A percentile compares a stretch with the other conserved stretches of the same genome.
Evolutionary conservation across 2,797 vertebrate genomes (phyloP).

Genomic region (Danio aesculapii): DNA sequence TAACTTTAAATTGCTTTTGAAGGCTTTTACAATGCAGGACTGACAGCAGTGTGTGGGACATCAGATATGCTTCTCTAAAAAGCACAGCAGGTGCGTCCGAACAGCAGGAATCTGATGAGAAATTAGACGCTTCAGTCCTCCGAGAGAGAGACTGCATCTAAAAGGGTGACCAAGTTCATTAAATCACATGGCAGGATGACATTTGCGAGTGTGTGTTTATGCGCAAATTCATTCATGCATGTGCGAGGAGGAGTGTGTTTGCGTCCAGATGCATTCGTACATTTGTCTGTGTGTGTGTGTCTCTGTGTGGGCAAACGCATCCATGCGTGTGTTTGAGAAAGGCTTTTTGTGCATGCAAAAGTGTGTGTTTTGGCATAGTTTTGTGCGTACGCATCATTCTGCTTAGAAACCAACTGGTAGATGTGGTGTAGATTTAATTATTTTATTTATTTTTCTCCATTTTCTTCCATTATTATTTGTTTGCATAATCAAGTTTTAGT

Average conservation of each 20-base stretch:
- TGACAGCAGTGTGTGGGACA: conserved; percentile 20
- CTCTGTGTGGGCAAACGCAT: neutral
- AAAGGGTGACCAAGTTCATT: conserved; percentile 42
- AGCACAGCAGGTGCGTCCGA: conserved; percentile 29
- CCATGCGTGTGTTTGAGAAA: neutral
- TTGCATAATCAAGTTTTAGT: too few species aligned
- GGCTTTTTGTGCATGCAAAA: neutral
- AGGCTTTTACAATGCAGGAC: neutral
- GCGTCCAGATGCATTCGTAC: conserved; percentile 29
- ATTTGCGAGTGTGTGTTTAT: conserved; percentile 16
- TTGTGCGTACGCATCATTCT: neutral
- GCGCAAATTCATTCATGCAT: neutral
- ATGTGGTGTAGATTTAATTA: neutral
- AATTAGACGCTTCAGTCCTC: conserved; percentile 40
- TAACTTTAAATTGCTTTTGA: conserved; percentile 13
- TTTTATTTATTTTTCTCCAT: too few species aligned
- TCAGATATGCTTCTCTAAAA: conserved; percentile 35
- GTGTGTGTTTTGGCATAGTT: neutral
- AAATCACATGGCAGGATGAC: conserved; percentile 40
- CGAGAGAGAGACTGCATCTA: conserved; percentile 9
- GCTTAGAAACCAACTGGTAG: conserved; percentile 1
- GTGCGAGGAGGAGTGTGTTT: conserved; percentile 12
- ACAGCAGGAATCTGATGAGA: conserved; percentile 42
- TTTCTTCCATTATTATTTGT: too few species aligned
- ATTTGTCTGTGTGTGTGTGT: neutral